These are phyloP conservation scores for Neoitamus cyanurus DNA, from an alignment of 2,888 invertebrate genomes.

Conservation along the genomic window DNA sequence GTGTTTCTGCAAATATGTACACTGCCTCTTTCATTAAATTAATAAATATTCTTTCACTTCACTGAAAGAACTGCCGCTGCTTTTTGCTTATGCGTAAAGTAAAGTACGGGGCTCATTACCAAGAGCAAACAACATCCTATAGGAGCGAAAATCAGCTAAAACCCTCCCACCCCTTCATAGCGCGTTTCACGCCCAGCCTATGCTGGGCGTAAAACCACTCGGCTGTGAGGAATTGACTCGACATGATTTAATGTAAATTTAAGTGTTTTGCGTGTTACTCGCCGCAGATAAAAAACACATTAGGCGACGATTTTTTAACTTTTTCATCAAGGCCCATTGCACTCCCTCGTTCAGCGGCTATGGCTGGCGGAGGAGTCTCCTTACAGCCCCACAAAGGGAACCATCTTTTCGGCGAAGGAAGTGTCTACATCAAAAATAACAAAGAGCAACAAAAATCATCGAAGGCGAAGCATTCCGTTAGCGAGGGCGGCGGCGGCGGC, in stretches of 20 bases:
- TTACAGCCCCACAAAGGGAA: background rate
- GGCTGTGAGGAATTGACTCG: constrained; percentile 37
- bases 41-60: too few species aligned
- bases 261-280: constrained; percentile 49
- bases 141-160: background rate
- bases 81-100: too few species aligned
- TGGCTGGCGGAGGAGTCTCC: background rate
- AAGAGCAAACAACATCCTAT: background rate
- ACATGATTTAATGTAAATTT: constrained; percentile 51
- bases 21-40: too few species aligned
- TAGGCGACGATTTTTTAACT: constrained; percentile 42
- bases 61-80: too few species aligned
- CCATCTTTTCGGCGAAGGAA: background rate
- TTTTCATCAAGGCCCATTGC: constrained; percentile 39
- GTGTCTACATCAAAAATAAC: constrained; percentile 9
- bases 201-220: constrained; percentile 32
- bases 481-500: too few species aligned
- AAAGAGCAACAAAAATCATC: constrained; percentile 24
- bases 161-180: background rate
- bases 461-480: constrained; percentile 2
- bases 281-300: constrained; percentile 53
- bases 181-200: background rate
- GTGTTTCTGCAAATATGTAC: too few species aligned
- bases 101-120: too few species aligned
- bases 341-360: background rate